Evolutionary conservation across 1,140 invertebrate genomes (phyloP), one percentile per base, ranked within the genome.

Genomic region (Archivesica marissinica): DNA sequence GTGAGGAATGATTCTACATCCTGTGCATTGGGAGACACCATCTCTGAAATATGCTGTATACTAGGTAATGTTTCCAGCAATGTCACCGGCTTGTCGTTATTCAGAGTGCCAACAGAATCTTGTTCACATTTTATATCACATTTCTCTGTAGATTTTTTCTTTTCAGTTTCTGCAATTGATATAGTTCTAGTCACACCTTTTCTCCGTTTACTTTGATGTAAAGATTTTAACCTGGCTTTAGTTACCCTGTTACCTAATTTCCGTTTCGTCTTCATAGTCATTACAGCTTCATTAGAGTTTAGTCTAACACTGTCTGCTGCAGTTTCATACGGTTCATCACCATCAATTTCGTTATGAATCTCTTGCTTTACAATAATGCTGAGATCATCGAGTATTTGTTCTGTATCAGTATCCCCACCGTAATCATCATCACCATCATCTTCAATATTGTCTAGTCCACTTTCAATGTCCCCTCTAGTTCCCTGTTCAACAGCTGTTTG

Each of bases 401-500:
- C 64, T 39, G 64, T 44, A 68, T 23, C 64, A 38, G 35, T 38
- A 68, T 68, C 64, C 35, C 64, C 23, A 28, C 25, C 64, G 9
- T 6, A 20, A 68, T 68, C 20, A 35, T 23, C 6, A 28, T 6
- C 61, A 68, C 25, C 64, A 68, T 68, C 20, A 7, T 23, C 9
- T 3, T 9, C 25, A 28, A 28, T 9, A 59, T 59, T 25, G 2
- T 20, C 15, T 59, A 20, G 23, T 59, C 23, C 50, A 54, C 50
- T n/a, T 54, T 54, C 20, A 11, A 6, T 54, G 7, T n/a, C 17
- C 20, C 7, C 41, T 47, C 17, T 17, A 47, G 7, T 47, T 7
- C 7, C 41, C 41, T 47, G 41, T 47, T 7, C 7, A 7, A 47
- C 7, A 9, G 41, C 41, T 47, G 41, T 7, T 47, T 7, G 7